Conservation (phyloP, 2,888 invertebrate species). For the Phanerotoma sp. region DNA sequence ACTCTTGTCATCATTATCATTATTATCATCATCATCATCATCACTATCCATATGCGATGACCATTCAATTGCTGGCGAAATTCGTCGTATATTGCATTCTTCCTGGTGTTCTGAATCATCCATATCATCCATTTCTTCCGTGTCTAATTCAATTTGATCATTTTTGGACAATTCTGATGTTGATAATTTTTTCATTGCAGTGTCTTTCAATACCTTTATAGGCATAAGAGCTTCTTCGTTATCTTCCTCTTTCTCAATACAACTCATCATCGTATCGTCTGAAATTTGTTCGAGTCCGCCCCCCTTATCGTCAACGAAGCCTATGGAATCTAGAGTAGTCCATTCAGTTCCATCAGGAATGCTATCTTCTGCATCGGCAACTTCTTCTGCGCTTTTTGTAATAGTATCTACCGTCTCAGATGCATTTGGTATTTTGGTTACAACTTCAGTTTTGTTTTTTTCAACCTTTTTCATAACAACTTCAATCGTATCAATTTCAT, state of each 20-base stretch:
- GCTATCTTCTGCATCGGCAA: neutral
- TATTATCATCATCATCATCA: slow-evolving; percentile 1
- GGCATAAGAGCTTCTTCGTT: no score
- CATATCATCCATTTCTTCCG: no score
- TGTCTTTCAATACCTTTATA: no score
- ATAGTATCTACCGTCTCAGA: neutral
- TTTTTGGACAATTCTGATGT: no score
- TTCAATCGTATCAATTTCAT: no score
- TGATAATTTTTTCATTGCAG: no score
- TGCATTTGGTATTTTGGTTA: neutral
- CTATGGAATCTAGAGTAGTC: neutral
- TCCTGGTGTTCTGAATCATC: no score
- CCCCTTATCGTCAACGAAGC: neutral
- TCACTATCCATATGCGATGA: slow-evolving; percentile 6
- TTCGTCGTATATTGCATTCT: no score
- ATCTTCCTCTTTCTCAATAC: neutral
- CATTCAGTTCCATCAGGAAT: neutral
- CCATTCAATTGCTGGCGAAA: no score
- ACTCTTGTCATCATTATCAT: neutral
- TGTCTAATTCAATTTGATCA: no score
- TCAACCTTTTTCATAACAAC: no score
- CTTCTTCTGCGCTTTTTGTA: neutral
- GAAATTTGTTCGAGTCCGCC: neutral
- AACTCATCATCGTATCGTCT: neutral
- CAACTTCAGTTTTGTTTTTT: no score